phyloP scores from a whole-genome alignment of 2,797 vertebrate genomes.

The Lepus townsendii region DNA sequence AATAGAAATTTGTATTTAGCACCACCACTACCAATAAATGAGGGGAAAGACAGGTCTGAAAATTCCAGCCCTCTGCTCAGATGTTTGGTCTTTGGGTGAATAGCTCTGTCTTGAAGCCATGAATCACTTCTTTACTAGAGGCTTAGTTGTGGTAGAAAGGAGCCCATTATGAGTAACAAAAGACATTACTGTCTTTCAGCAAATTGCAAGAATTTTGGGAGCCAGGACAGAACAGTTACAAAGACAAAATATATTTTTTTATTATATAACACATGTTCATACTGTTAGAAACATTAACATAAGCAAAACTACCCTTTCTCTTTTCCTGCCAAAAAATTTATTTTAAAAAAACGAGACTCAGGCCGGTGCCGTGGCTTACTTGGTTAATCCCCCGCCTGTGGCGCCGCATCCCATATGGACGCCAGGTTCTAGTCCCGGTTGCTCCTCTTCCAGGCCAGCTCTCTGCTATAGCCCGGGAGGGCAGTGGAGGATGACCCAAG shows the following conservation, averaged over 20 bases:
- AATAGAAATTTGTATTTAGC: not conserved
- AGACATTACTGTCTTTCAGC: not conserved
- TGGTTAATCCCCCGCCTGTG: no score
- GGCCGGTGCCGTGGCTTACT: no score
- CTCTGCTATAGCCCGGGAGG: no score
- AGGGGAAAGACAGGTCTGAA: not conserved
- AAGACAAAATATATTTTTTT: slow-evolving; percentile 23
- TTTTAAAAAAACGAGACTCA: not conserved
- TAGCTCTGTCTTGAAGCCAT: not conserved
- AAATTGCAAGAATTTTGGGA: slow-evolving; percentile 15
- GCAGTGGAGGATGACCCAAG: no score
- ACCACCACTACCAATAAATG: no score
- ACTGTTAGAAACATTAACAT: not conserved
- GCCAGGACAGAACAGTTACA: not conserved
- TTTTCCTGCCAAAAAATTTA: not conserved
- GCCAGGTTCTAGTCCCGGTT: no score
- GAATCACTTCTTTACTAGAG: not conserved
- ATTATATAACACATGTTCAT: not conserved
- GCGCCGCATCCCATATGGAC: no score
- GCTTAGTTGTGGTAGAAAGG: not conserved
- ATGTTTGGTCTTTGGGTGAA: not conserved
- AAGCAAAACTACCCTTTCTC: not conserved
- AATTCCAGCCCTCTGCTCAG: not conserved
- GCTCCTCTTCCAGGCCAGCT: no score
- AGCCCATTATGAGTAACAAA: not conserved